Evolutionary conservation across 64 coral and sea anemone genomes (phyloP), one percentile per base, ranked within the genome.

Genomic region (Montipora foliosa): DNA sequence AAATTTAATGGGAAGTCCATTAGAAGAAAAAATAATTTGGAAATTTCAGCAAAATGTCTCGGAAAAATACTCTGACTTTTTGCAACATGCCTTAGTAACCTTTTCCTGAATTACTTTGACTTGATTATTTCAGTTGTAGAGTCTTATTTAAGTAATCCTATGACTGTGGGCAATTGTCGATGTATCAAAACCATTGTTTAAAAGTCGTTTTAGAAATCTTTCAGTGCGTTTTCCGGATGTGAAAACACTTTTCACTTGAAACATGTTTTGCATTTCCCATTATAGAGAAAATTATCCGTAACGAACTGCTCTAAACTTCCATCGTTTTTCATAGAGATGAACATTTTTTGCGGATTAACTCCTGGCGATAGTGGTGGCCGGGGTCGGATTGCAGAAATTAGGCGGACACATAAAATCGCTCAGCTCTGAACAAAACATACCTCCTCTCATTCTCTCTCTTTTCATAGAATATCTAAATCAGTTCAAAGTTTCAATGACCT

Each of bases 161-260:
- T 14, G 14, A 64, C 61, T 19, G 11, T 15, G 14, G 61, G 1
- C 21, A 4, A 71, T 71, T 71, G 17, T n/a, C 0, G 5, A 24
- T 71, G 68, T 71, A 22, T 71, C 61, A 71, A 24, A 0, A 24
- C 68, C 5, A 71, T 71, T 71, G 21, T 24, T 71, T 24, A 17
- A 20, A 24, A 21, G 62, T 17, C 62, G 62, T 67, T 67, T 67
- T 67, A 14, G 4, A 48, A 24, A 13, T 12, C 79, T 79, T 79
- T 53, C 14, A 79, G 47, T 71, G 24, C 10, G 61, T 71, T 71
- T 71, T 48, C 82, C 82, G 82, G 82, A 86, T 70, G 17, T 71
- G 66, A 52, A 49, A 24, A 71, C 21, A 0, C 21, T 86, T 70
- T 86, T 62, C 37, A 21, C 79, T 62, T 2, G 37, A 71, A 78